Evolutionary conservation across 2,888 invertebrate genomes (phyloP).

Genomic region (Platycnemis pennipes): DNA sequence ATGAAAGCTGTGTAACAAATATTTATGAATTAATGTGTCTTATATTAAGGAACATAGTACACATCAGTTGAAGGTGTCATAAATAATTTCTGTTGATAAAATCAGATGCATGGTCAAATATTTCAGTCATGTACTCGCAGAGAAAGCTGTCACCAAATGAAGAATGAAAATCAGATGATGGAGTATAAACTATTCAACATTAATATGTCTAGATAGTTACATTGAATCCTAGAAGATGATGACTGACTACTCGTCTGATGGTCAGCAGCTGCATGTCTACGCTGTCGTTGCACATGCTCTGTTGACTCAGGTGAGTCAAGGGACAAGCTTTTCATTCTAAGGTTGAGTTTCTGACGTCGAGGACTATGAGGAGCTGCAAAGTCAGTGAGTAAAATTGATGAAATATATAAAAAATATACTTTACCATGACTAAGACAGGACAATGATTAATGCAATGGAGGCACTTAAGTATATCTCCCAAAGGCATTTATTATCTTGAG

Average conservation of each 20-base stretch:
- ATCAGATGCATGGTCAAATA: background rate
- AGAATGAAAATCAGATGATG: background rate
- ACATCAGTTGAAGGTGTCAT: background rate
- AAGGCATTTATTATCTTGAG: background rate
- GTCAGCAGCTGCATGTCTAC: constrained; percentile 76
- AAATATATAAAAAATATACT: background rate
- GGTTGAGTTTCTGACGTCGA: constrained; percentile 96
- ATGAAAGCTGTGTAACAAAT: background rate
- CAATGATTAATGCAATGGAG: background rate
- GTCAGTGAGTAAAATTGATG: constrained; percentile 39
- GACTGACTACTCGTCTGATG: constrained; percentile 78
- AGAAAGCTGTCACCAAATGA: background rate
- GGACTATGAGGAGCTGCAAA: constrained; percentile 95
- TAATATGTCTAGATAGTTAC: constrained; percentile 76
- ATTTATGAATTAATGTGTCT: background rate
- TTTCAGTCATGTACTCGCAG: background rate
- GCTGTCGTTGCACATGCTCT: constrained; percentile 89
- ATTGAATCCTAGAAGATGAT: constrained; percentile 83
- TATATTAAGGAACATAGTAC: background rate
- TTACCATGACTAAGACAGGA: background rate
- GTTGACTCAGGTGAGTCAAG: constrained; percentile 97
- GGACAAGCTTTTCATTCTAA: constrained; percentile 98
- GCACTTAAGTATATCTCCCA: background rate
- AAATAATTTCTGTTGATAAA: background rate
- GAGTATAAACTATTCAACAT: background rate